Evolutionary conservation across 2,113 vertebrate genomes (phyloP).

Genomic region (Symphodus melops): DNA sequence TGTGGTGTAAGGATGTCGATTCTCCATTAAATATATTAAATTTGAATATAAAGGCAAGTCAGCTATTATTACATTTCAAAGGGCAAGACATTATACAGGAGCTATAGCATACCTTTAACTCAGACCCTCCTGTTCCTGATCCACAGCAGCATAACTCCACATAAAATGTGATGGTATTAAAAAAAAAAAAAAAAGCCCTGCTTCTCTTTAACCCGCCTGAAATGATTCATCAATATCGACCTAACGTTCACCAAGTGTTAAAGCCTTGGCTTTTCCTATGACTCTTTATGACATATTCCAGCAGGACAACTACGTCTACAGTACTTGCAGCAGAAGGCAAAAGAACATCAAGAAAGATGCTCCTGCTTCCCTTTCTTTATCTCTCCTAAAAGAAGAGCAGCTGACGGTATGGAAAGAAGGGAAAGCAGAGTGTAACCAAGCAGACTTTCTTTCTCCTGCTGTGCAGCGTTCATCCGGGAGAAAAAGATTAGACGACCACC

Average conservation of each 20-base stretch:
- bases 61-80: neutral
- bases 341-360: constrained; percentile 40
- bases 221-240: constrained; percentile 41
- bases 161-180: constrained; percentile 46
- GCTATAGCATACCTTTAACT: constrained; percentile 7
- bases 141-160: constrained; percentile 43
- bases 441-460: constrained; percentile 45
- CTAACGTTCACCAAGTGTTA: constrained; percentile 35
- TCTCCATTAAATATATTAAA: no score
- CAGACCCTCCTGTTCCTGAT: constrained; percentile 27
- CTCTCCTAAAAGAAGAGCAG: constrained; percentile 35
- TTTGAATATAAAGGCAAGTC: no score
- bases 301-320: constrained; percentile 57
- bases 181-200: constrained; percentile 39
- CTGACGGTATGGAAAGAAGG: constrained; percentile 37
- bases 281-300: constrained; percentile 51
- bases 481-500: constrained; percentile 61
- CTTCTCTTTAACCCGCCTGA: constrained; percentile 32
- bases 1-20: no score
- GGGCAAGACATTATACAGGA: neutral
- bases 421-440: constrained; percentile 5
- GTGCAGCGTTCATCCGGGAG: constrained; percentile 45
- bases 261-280: constrained; percentile 23
- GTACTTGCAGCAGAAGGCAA: constrained; percentile 25
- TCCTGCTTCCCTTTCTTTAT: constrained; percentile 18